These are phyloP conservation scores for Antedon bifida DNA, from an alignment of 35 echinoderm and acorn worm genomes.

Conservation along the genomic window DNA sequence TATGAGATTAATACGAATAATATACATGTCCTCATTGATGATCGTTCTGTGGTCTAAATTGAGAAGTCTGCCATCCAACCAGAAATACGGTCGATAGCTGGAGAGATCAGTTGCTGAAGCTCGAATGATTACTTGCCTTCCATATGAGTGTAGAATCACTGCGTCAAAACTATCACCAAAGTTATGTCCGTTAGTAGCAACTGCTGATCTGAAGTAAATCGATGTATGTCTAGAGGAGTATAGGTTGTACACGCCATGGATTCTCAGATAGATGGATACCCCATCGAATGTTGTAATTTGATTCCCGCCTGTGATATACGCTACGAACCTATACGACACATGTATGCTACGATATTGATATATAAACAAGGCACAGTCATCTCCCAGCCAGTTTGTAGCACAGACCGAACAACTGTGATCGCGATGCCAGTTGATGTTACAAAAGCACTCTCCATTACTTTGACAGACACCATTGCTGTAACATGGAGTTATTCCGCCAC, in stretches of 20 bases:
- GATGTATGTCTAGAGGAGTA: background rate
- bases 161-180: slow-evolving; percentile 55
- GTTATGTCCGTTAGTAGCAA: slow-evolving; percentile 14
- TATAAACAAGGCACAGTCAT: slow-evolving; percentile 33
- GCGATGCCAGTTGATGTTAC: slow-evolving; percentile 10
- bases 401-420: background rate
- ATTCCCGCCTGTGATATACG: slow-evolving; percentile 9
- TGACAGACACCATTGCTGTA: slow-evolving; percentile 17
- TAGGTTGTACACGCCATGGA: slow-evolving; percentile 32
- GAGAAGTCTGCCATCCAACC: slow-evolving; percentile 27
- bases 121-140: slow-evolving; percentile 15
- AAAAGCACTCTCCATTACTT: slow-evolving; percentile 12
- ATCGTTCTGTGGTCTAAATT: slow-evolving; percentile 21
- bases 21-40: slow-evolving; percentile 20
- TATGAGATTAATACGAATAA: slow-evolving; percentile 28
- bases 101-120: slow-evolving; percentile 8
- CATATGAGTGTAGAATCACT: slow-evolving; percentile 17
- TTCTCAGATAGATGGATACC: slow-evolving; percentile 26
- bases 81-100: slow-evolving; percentile 15
- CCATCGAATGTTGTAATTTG: slow-evolving; percentile 68
- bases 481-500: slow-evolving; percentile 37
- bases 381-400: slow-evolving; percentile 4
- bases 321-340: background rate
- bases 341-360: background rate
- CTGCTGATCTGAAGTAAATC: slow-evolving; percentile 30